Base-by-base conservation (phyloP, 2,113 vertebrate genomes). In the Ciconia maguari region DNA sequence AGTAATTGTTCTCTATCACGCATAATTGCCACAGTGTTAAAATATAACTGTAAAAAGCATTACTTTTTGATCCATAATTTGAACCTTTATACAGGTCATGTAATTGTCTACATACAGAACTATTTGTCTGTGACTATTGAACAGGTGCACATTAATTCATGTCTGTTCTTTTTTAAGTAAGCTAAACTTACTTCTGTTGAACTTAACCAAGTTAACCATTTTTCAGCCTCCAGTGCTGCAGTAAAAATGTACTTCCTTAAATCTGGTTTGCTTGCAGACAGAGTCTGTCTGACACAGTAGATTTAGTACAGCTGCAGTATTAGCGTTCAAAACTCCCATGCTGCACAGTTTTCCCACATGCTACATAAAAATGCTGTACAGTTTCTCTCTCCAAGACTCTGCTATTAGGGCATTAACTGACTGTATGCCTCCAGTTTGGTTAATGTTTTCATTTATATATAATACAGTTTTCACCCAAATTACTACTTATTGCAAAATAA, bases 291-390 rank as follows among this genome's bases (percentile, higher is more conserved):
- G 98, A 94, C 97, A 96, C 89, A 74, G 95, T 97, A 97, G 97
- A 97, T 97, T 97, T 97, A 97, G 96, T 97, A 88, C 87, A 97
- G 96, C 97, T 97, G 97, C 97, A 97, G 95, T 97, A 97, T 97
- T 97, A 95, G 95, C 57, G 85, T 97, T 96, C 90, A 92, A 74
- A 97, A 92, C 91, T 94, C 96, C 96, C 94, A 72, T 95, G 96
- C 96, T 96, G 87, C 95, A 94, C 69, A 78, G 87, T 97, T 98
- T 96, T 95, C 96, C 97, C 97, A 97, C 82, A 66, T 97, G 97
- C 91, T 97, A 68, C 96, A 96, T 97, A 94, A 97, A 98, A 98
- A 96, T 96, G 94, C 93, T 95, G 87, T 89, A 58, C 94, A 93
- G 90, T 95, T 97, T 93, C 95, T 96, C 85, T 87, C 92, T 96